Percentiles rank a stretch among this genome's conserved stretches.
Evolutionary conservation across 2,888 invertebrate genomes (phyloP).

Genomic region (Artemia sinica): DNA sequence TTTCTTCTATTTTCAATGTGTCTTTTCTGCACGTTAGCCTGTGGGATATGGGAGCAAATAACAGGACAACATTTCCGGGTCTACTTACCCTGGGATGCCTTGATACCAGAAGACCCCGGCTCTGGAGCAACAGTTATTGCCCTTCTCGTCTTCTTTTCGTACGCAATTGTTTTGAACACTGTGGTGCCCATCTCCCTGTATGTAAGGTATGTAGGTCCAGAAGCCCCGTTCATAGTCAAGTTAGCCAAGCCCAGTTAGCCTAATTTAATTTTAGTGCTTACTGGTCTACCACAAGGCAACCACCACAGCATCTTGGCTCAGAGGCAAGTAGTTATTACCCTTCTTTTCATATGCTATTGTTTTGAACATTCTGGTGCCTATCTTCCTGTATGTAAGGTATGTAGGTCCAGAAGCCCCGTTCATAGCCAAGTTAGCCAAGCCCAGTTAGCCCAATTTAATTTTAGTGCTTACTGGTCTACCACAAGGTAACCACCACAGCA

Average conservation of each 20-base stretch:
- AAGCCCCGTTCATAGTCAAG: background rate
- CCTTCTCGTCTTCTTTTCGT: slow-evolving; percentile 92
- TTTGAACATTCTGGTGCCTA: slow-evolving; percentile 98
- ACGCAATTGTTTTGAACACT: slow-evolving; percentile 96
- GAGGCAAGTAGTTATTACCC: slow-evolving; percentile 78
- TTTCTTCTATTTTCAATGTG: slow-evolving; percentile 92
- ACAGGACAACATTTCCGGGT: slow-evolving; percentile 73
- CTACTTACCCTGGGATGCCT: slow-evolving; percentile 84
- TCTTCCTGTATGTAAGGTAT: slow-evolving; percentile 91
- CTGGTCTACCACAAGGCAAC: no score
- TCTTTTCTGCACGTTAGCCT: slow-evolving; percentile 90
- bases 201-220: slow-evolving; percentile 52
- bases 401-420: slow-evolving; percentile 25
- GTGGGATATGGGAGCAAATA: slow-evolving; percentile 92
- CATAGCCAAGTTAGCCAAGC: no score
- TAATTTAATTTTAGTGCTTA: no score
- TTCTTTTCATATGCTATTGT: slow-evolving; percentile 97
- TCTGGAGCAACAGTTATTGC: slow-evolving; percentile 81
- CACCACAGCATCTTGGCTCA: slow-evolving; percentile 52
- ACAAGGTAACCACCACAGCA: slow-evolving; percentile 40
- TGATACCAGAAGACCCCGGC: slow-evolving; percentile 61
- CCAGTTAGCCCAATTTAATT: no score
- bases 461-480: no score
- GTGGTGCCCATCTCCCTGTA: slow-evolving; percentile 98
- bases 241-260: no score